Percentiles rank a stretch among this genome's conserved stretches.
phyloP scores from a whole-genome alignment of 1,140 invertebrate genomes.

The Dryas iulia region DNA sequence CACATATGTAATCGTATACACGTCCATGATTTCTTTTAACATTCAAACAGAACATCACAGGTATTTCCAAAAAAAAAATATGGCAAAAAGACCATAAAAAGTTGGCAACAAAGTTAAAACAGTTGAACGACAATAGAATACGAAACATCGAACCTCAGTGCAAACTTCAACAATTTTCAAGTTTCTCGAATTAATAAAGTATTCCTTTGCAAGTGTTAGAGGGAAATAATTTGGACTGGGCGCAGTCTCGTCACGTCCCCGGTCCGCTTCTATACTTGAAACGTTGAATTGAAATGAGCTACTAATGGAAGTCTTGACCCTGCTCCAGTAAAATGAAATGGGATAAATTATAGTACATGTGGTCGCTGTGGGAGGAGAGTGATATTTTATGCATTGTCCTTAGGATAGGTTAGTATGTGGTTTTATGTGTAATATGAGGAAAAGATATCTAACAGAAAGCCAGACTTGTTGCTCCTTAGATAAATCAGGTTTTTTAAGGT shows the following conservation, averaged over 20 bases:
- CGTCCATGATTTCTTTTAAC: too few species aligned
- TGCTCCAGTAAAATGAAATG: conserved; percentile 13
- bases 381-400: background rate
- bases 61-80: background rate
- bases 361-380: background rate
- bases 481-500: too few species aligned
- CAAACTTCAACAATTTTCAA: background rate
- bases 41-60: too few species aligned
- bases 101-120: background rate
- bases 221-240: background rate
- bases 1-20: too few species aligned
- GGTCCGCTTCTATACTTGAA: background rate
- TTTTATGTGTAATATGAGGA: too few species aligned
- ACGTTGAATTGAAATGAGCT: conserved; percentile 9
- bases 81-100: background rate
- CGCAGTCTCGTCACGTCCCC: background rate
- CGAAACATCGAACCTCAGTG: background rate
- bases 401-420: too few species aligned
- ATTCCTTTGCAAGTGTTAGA: background rate
- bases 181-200: conserved; percentile 1
- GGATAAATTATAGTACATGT: conserved; percentile 4
- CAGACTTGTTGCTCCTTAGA: too few species aligned
- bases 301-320: conserved; percentile 12
- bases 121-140: background rate
- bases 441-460: too few species aligned